Percentiles rank a stretch among this genome's conserved stretches.
Evolutionary conservation across 2,888 invertebrate species (phyloP).

Genomic region (Diploptera punctata): DNA sequence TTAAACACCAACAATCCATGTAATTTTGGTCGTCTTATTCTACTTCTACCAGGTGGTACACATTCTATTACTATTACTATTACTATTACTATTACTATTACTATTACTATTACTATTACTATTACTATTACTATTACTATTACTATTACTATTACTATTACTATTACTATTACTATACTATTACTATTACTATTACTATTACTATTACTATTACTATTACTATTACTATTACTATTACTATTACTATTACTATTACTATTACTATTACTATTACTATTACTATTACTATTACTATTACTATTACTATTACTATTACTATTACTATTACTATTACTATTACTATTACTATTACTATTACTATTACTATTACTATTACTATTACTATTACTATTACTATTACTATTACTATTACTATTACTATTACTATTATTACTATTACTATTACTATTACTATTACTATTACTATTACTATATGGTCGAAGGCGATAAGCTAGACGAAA

Average conservation of each 20-base stretch:
- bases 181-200: not conserved
- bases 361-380: not conserved
- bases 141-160: not conserved
- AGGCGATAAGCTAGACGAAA: no score
- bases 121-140: not conserved
- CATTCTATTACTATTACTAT: not conserved
- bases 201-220: not conserved
- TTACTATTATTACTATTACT: not conserved
- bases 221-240: not conserved
- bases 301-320: not conserved
- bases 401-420: not conserved
- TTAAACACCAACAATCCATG: no score
- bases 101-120: not conserved
- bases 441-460: not conserved
- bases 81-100: not conserved
- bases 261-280: not conserved
- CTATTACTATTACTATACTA: not conserved
- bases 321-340: not conserved
- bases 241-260: not conserved
- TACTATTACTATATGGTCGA: not conserved
- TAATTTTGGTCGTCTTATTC: no score
- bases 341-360: not conserved
- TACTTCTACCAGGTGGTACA: no score
- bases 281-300: not conserved
- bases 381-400: not conserved